Conservation (phyloP, 2,113 vertebrate genomes). For the Acanthochromis polyacanthus region DNA sequence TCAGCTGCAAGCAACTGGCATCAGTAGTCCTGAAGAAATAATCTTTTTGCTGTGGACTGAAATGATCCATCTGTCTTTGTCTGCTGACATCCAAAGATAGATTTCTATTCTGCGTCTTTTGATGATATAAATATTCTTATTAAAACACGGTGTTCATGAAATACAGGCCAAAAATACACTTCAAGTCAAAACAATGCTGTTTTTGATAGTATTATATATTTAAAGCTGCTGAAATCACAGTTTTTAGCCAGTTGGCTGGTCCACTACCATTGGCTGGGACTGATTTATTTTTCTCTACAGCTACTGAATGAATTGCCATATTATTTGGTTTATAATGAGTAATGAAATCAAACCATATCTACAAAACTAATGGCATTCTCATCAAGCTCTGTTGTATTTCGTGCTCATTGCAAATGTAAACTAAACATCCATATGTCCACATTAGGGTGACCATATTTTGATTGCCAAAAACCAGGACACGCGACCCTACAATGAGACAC, state of each 20-base stretch:
- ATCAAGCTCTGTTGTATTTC: too few relatives aligned
- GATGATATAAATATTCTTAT: neutral
- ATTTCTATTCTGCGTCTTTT: conserved; percentile 12
- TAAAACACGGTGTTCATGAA: neutral
- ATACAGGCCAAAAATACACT: neutral
- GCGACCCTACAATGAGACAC: too few relatives aligned
- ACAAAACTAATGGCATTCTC: too few relatives aligned
- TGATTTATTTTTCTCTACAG: neutral
- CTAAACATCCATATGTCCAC: too few relatives aligned
- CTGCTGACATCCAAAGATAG: conserved; percentile 20
- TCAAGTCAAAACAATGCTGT: neutral
- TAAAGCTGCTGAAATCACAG: conserved; percentile 1
- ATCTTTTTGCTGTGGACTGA: conserved; percentile 30
- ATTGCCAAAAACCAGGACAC: too few relatives aligned
- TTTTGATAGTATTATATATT: neutral
- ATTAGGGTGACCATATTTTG: too few relatives aligned
- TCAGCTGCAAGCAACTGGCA: conserved; percentile 62
- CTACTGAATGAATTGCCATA: neutral
- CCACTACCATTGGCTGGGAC: neutral
- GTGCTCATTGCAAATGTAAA: too few relatives aligned
- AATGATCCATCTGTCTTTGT: conserved; percentile 40
- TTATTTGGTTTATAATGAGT: neutral
- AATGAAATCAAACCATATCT: too few relatives aligned
- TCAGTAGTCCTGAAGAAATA: conserved; percentile 23
- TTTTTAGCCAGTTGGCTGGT: conserved; percentile 1